A percentile compares a stretch with the other conserved stretches of the same genome.
These are phyloP conservation scores for Galeruca laticollis DNA, from an alignment of 2,888 invertebrate species.

Conservation along the genomic window DNA sequence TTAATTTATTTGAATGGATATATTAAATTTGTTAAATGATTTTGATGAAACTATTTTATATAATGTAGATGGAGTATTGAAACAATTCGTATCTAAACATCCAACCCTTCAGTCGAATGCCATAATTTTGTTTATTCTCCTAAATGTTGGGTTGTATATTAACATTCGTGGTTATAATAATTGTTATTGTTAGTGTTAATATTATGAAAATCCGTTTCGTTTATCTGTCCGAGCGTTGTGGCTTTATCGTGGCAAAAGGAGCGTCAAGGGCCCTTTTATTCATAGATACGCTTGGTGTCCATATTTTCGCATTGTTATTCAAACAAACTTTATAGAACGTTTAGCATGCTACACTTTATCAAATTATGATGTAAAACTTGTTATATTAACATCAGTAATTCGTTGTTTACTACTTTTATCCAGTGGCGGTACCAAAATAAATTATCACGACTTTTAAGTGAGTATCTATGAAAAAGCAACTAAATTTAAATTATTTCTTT, in stretches of 20 bases:
- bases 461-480: too few relatives aligned
- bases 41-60: too few relatives aligned
- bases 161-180: conserved; percentile 17
- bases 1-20: too few relatives aligned
- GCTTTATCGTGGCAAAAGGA: conserved; percentile 19
- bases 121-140: background rate
- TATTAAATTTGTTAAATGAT: too few relatives aligned
- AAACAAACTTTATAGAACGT: conserved; percentile 12
- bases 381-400: background rate
- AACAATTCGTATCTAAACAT: background rate
- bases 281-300: background rate
- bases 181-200: conserved; percentile 22
- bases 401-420: background rate
- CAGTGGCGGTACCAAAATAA: too few relatives aligned
- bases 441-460: too few relatives aligned
- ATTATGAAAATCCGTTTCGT: conserved; percentile 5
- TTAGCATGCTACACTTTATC: background rate
- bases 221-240: conserved; percentile 13
- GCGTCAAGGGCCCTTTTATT: conserved; percentile 2
- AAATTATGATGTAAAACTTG: background rate
- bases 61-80: too few relatives aligned
- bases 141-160: background rate
- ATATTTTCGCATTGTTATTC: conserved; percentile 17
- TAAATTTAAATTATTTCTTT: too few relatives aligned
- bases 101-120: background rate